Evolutionary conservation across 2,888 invertebrate species (phyloP).

Genomic region (Apocheima hispidaria): DNA sequence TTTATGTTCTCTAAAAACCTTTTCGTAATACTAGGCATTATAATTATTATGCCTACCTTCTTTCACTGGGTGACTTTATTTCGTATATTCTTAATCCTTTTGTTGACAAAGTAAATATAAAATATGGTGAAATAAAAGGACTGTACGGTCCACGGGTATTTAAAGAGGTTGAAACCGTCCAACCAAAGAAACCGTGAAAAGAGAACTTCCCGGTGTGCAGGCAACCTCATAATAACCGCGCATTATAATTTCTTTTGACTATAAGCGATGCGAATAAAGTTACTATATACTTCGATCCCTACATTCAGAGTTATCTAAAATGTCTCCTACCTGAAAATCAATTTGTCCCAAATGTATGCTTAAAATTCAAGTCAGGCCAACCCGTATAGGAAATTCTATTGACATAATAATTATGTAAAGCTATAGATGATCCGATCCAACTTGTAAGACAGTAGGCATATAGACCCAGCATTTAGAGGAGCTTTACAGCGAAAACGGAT

Average conservation of each 20-base stretch:
- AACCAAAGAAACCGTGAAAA: slow-evolving; percentile 29
- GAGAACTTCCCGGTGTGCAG: slow-evolving; percentile 22
- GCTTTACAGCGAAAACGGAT: slow-evolving; percentile 15
- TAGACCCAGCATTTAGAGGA: slow-evolving; percentile 11
- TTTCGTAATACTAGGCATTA: background rate
- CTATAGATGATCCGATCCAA: slow-evolving; percentile 18
- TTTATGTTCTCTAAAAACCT: slow-evolving; percentile 6
- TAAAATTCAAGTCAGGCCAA: slow-evolving; percentile 9
- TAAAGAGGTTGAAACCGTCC: slow-evolving; percentile 29
- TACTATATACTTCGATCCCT: background rate
- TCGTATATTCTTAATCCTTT: slow-evolving; percentile 26
- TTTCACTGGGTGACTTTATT: slow-evolving; percentile 20
- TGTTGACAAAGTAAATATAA: slow-evolving; percentile 27
- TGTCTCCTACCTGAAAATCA: slow-evolving; percentile 8
- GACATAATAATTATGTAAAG: slow-evolving; percentile 15
- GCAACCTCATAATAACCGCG: slow-evolving; percentile 19
- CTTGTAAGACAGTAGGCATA: slow-evolving; percentile 20
- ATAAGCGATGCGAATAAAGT: slow-evolving; percentile 10
- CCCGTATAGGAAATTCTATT: slow-evolving; percentile 3
- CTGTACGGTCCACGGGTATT: slow-evolving; percentile 18
- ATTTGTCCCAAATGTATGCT: slow-evolving; percentile 2
- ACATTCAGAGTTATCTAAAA: slow-evolving; percentile 1
- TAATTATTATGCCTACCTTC: slow-evolving; percentile 9
- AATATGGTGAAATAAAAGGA: slow-evolving; percentile 26
- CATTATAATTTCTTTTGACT: slow-evolving; percentile 15